phyloP scores from a whole-genome alignment of 1,140 invertebrate species.

The Caerostris darwini region DNA sequence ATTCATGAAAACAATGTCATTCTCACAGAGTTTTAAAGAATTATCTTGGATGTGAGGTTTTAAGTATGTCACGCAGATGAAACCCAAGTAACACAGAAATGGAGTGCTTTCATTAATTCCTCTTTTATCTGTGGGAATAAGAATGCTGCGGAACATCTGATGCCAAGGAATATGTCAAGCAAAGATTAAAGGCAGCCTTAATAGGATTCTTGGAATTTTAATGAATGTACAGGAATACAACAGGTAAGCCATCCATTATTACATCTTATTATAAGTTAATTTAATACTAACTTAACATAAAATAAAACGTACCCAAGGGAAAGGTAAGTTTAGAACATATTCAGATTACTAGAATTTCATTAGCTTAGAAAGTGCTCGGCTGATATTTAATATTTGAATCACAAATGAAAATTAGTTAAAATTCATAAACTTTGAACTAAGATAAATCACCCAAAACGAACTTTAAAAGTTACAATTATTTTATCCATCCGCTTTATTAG shows the following conservation, averaged over 20 bases:
- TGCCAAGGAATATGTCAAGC: background rate
- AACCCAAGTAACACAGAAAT: background rate
- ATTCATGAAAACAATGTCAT: background rate
- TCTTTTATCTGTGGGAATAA: background rate
- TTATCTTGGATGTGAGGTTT: background rate
- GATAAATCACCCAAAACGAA: background rate
- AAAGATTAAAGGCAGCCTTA: constrained; percentile 23
- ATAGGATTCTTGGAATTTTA: background rate
- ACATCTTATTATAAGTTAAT: constrained; percentile 2
- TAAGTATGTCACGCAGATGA: background rate
- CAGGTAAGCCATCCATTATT: constrained; percentile 31
- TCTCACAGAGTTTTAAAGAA: too few species aligned
- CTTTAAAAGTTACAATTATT: background rate
- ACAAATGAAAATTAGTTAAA: background rate
- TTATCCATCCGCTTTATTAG: background rate
- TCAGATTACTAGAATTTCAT: background rate
- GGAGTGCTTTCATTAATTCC: constrained; percentile 15
- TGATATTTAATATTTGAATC: background rate
- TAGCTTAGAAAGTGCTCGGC: background rate
- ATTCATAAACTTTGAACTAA: background rate
- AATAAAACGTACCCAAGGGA: background rate
- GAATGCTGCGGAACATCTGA: background rate
- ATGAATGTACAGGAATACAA: background rate
- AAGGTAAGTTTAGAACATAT: background rate
- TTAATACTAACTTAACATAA: background rate